A percentile compares a stretch with the other conserved stretches of the same genome.
These are phyloP conservation scores for Tuta absoluta DNA, from an alignment of 2,888 invertebrate species.

Conservation along the genomic window DNA sequence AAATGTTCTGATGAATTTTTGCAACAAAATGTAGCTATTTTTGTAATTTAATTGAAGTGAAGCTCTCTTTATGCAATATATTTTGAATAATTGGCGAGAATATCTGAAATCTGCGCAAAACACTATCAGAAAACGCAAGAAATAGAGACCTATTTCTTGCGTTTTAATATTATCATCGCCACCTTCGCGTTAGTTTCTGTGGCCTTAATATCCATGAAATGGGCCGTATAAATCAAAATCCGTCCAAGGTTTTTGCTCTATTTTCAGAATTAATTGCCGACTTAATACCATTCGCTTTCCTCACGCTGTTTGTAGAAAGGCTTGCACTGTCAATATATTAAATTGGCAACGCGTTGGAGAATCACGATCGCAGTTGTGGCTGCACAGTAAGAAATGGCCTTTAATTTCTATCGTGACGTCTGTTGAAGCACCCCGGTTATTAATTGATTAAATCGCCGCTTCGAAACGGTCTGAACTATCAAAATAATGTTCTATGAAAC, in stretches of 20 bases:
- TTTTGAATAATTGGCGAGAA: neutral
- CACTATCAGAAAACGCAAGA: neutral
- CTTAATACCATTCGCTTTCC: conserved; percentile 42
- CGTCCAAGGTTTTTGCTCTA: conserved; percentile 27
- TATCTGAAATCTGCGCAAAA: neutral
- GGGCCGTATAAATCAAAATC: conserved; percentile 23
- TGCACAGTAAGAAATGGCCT: conserved; percentile 54
- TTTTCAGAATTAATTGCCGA: conserved; percentile 36
- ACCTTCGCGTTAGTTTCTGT: neutral
- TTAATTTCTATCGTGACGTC: conserved; percentile 62
- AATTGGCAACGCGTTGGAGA: conserved; percentile 52
- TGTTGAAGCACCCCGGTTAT: conserved; percentile 48
- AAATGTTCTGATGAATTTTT: too few relatives aligned
- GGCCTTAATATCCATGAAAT: conserved; percentile 31
- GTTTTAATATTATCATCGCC: neutral
- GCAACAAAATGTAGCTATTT: too few relatives aligned
- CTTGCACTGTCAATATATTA: conserved; percentile 52
- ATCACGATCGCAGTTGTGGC: conserved; percentile 57
- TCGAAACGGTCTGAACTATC: conserved; percentile 25
- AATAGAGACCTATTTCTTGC: neutral
- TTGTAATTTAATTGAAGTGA: too few relatives aligned
- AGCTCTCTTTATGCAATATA: too few relatives aligned
- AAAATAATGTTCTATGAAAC: conserved; percentile 30
- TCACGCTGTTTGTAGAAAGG: conserved; percentile 49
- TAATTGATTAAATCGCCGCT: conserved; percentile 59